Evolutionary conservation across 2,113 vertebrate species (phyloP).

Genomic region (Pavo muticus): DNA sequence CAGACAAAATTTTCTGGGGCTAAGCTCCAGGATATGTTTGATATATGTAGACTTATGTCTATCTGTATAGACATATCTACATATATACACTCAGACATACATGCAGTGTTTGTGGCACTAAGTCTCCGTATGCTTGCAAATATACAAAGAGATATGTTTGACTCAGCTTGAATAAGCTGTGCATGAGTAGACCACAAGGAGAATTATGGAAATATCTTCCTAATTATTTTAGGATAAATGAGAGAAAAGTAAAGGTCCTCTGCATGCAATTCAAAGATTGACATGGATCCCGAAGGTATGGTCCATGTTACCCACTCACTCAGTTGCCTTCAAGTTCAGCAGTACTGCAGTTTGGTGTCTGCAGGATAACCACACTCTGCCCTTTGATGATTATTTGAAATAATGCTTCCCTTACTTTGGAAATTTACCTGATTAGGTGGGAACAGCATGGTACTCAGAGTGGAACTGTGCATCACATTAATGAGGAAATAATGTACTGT

Average conservation of each 20-base stretch:
- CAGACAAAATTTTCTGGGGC: not conserved
- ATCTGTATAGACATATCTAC: not conserved
- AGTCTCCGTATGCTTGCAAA: not conserved
- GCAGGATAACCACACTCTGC: not conserved
- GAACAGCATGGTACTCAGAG: not conserved
- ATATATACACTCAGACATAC: not conserved
- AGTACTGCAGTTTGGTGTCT: not conserved
- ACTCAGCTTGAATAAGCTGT: not conserved
- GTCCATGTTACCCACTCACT: not conserved
- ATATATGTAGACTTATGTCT: not conserved
- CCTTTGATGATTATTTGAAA: not conserved
- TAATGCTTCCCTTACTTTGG: not conserved
- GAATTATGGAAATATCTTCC: not conserved
- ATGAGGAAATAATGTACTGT: not conserved
- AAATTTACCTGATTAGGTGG: not conserved
- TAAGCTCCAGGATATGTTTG: not conserved
- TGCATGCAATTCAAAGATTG: not conserved
- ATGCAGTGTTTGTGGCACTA: not conserved
- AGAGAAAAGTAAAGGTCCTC: not conserved
- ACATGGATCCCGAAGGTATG: not conserved
- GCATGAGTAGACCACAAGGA: not conserved
- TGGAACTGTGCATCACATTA: not conserved
- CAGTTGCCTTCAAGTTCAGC: not conserved
- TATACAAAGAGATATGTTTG: not conserved
- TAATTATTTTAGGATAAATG: conserved; percentile 14